These are phyloP conservation scores for Varroa destructor DNA, from an alignment of 1,140 invertebrate species.

Conservation along the genomic window DNA sequence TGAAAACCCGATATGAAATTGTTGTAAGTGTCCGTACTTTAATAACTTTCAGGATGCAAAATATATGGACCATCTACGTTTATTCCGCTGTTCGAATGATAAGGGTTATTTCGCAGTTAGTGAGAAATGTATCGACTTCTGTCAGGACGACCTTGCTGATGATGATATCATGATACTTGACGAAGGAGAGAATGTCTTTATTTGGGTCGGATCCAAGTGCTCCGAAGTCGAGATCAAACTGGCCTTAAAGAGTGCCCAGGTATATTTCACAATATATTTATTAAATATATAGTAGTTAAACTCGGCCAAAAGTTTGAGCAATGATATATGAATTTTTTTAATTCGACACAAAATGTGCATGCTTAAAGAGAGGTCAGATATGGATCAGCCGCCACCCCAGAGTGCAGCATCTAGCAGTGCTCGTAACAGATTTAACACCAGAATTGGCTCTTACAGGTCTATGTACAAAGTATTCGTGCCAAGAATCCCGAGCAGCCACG, in stretches of 20 bases:
- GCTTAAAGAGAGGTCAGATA: no score
- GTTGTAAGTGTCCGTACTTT: slow-evolving; percentile 27
- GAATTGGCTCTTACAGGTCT: slow-evolving; percentile 53
- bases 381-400: no score
- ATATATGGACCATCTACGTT: slow-evolving; percentile 81
- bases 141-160: slow-evolving; percentile 97
- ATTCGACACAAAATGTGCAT: no score
- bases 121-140: slow-evolving; percentile 99
- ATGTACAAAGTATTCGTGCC: slow-evolving; percentile 88
- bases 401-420: no score
- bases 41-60: slow-evolving; percentile 52
- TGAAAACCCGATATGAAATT: background rate
- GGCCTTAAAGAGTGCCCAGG: slow-evolving; percentile 94
- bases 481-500: slow-evolving; percentile 82
- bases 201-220: slow-evolving; percentile 89
- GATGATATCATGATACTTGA: slow-evolving; percentile 99
- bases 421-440: no score
- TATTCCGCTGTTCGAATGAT: slow-evolving; percentile 97
- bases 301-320: slow-evolving; percentile 23
- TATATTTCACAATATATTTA: slow-evolving; percentile 40
- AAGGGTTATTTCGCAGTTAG: slow-evolving; percentile 98
- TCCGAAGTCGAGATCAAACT: slow-evolving; percentile 98
- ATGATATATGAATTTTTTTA: background rate
- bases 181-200: slow-evolving; percentile 91
- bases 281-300: background rate